Conservation (phyloP, 2,888 invertebrate species). For the Scaptomyza parva region DNA sequence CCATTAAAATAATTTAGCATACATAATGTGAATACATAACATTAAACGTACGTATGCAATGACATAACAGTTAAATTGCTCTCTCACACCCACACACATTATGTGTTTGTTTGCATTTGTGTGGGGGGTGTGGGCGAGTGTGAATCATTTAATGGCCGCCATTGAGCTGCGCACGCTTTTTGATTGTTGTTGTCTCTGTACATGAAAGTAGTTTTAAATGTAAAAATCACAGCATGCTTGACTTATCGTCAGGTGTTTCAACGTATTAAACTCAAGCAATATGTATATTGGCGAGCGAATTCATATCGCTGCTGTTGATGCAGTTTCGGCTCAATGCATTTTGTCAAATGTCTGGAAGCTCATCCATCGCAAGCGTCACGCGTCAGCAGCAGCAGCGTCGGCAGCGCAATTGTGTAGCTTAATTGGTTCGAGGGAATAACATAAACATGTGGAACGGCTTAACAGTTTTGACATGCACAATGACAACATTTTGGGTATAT, state of each 20-base stretch:
- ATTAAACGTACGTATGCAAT: slow-evolving; percentile 30
- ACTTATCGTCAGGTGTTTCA: slow-evolving; percentile 55
- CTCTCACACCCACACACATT: slow-evolving; percentile 11
- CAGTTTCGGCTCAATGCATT: slow-evolving; percentile 53
- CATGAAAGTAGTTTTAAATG: neutral
- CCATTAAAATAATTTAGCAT: neutral
- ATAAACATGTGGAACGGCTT: slow-evolving; percentile 9
- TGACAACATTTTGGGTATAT: neutral
- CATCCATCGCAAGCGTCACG: slow-evolving; percentile 31
- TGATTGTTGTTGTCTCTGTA: slow-evolving; percentile 43
- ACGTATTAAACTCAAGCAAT: neutral
- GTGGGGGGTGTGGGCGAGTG: slow-evolving; percentile 9
- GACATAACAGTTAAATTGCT: slow-evolving; percentile 54
- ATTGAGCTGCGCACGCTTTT: slow-evolving; percentile 43
- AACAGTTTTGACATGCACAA: slow-evolving; percentile 8
- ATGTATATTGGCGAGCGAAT: neutral
- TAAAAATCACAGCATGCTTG: slow-evolving; percentile 51
- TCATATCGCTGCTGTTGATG: neutral
- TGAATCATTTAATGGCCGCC: slow-evolving; percentile 48
- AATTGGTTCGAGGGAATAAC: slow-evolving; percentile 49
- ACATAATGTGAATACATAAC: neutral
- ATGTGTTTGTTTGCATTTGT: neutral
- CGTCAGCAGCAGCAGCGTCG: slow-evolving; percentile 41
- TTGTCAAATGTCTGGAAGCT: slow-evolving; percentile 19
- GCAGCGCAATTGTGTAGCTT: slow-evolving; percentile 11